phyloP scores from a whole-genome alignment of 2,888 invertebrate species.

The Nomada goodeniana region DNA sequence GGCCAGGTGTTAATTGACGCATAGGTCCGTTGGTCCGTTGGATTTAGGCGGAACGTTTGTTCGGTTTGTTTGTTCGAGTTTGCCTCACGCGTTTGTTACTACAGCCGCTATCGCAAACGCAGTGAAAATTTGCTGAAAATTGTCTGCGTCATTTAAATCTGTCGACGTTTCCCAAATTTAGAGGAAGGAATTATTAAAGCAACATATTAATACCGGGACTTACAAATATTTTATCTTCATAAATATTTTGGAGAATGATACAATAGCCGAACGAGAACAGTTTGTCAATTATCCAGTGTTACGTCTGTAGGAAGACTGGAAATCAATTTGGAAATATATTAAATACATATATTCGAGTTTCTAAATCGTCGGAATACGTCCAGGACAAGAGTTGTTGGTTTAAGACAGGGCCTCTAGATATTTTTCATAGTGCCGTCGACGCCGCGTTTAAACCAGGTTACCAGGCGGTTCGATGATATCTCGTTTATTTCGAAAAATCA shows the following conservation, averaged over 20 bases:
- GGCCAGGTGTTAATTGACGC: conserved; percentile 63
- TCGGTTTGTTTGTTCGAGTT: conserved; percentile 61
- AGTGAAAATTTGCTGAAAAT: conserved; percentile 17
- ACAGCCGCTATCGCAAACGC: conserved; percentile 7
- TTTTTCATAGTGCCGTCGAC: conserved; percentile 1
- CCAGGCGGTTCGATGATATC: conserved; percentile 57
- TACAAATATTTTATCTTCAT: no score
- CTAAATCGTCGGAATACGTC: no score
- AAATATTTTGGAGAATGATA: no score
- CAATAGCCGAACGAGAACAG: no score
- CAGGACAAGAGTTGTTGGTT: not conserved
- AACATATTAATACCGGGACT: no score
- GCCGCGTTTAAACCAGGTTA: conserved; percentile 16
- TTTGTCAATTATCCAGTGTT: no score
- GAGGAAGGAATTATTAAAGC: no score
- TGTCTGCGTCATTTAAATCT: conserved; percentile 14
- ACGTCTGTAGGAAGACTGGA: no score
- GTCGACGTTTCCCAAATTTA: not conserved
- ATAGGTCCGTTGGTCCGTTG: conserved; percentile 54
- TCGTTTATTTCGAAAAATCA: conserved; percentile 62
- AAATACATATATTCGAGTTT: no score
- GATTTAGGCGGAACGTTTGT: conserved; percentile 65
- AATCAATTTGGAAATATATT: no score
- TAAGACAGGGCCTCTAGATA: conserved; percentile 6
- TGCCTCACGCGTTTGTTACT: conserved; percentile 48